A percentile compares a stretch with the other conserved stretches of the same genome.
Conservation (phyloP, 2,113 vertebrate genomes). For the Lepus americanus region DNA sequence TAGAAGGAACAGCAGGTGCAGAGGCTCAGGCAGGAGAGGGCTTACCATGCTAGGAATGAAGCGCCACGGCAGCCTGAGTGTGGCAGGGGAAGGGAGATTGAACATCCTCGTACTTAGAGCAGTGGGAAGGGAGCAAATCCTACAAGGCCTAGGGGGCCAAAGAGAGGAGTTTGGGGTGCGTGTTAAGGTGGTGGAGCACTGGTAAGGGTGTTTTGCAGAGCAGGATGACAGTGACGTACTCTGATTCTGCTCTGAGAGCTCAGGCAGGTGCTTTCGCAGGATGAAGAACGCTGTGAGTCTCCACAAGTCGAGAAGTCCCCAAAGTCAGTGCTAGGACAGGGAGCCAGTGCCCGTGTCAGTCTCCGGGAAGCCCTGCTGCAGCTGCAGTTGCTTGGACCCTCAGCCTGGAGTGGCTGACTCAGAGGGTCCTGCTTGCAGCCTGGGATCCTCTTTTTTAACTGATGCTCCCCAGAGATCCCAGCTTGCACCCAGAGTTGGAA, state of each 20-base stretch:
- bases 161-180: not conserved
- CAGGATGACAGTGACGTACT: not conserved
- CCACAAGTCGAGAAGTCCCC: not conserved
- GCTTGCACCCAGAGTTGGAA: not conserved
- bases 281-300: not conserved
- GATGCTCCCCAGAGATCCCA: not conserved
- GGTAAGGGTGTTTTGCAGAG: not conserved
- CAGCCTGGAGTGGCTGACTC: not conserved
- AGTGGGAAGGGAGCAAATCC: not conserved
- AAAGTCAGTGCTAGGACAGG: not conserved
- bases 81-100: not conserved
- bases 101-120: not conserved
- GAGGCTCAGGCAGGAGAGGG: not conserved
- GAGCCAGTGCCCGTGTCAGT: not conserved
- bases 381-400: not conserved
- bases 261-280: not conserved
- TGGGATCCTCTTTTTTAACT: not conserved
- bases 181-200: not conserved
- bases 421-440: not conserved
- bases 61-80: not conserved
- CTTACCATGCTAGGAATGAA: not conserved
- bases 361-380: not conserved
- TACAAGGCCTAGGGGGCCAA: not conserved
- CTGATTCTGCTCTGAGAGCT: not conserved
- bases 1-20: not conserved